These are phyloP conservation scores for Dendronephthya gigantea DNA, from an alignment of 64 coral and sea anemone genomes.

Conservation along the genomic window DNA sequence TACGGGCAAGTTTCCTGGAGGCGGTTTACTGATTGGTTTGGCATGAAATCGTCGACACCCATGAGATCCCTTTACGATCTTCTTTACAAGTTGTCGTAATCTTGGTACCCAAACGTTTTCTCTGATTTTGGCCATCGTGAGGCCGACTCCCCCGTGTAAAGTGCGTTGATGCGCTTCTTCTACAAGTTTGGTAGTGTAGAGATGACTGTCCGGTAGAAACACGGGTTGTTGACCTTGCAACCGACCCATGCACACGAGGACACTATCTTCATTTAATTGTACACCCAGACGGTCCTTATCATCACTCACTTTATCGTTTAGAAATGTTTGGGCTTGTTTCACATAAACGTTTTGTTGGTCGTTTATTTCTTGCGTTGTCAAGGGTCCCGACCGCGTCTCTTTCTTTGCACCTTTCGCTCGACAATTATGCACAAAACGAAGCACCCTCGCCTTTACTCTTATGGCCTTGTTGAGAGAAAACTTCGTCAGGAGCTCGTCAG, in stretches of 20 bases:
- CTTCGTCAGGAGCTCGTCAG: not conserved
- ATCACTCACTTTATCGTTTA: not conserved
- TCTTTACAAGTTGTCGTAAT: not conserved
- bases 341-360: not conserved
- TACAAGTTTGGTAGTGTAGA: not conserved
- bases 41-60: not conserved
- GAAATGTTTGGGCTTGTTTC: not conserved
- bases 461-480: not conserved
- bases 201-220: not conserved
- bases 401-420: not conserved
- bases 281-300: not conserved
- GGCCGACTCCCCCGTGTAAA: slow-evolving; percentile 34
- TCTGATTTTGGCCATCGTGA: slow-evolving; percentile 18
- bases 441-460: not conserved
- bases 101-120: not conserved
- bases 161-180: slow-evolving; percentile 6
- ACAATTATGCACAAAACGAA: not conserved
- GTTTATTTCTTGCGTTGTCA: not conserved
- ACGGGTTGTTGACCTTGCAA: slow-evolving; percentile 18
- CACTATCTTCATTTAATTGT: not conserved
- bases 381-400: not conserved
- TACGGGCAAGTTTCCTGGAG: not conserved
- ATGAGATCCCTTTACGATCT: not conserved
- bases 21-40: not conserved
- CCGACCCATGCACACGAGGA: slow-evolving; percentile 9